Evolutionary conservation across 2,797 vertebrate species (phyloP).

Genomic region (Chlorospingus flavigularis): DNA sequence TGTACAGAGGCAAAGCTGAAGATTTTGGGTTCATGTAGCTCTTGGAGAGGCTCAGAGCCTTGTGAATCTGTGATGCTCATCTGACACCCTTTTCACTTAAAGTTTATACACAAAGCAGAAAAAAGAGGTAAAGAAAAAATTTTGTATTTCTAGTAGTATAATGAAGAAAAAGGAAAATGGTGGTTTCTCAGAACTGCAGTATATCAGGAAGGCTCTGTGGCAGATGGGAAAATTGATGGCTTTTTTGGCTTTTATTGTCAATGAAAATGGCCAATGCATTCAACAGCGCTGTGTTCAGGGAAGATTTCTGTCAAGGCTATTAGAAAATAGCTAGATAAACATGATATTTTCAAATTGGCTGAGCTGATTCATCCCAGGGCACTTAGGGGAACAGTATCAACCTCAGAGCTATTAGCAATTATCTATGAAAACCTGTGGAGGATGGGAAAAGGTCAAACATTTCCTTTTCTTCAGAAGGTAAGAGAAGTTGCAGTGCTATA

Average conservation of each 20-base stretch:
- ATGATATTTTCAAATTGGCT: not conserved
- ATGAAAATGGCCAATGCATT: not conserved
- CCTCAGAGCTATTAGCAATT: not conserved
- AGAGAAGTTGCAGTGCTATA: not conserved
- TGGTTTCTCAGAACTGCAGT: not conserved
- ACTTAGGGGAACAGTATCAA: not conserved
- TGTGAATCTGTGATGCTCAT: not conserved
- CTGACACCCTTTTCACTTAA: not conserved
- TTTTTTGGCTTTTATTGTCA: not conserved
- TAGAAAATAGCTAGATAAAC: slow-evolving; percentile 5
- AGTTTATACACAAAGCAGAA: not conserved
- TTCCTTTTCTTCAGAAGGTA: not conserved
- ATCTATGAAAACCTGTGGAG: not conserved
- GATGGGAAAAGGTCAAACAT: slow-evolving; percentile 34
- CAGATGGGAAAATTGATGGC: not conserved
- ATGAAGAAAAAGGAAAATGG: not conserved
- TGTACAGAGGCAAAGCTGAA: not conserved
- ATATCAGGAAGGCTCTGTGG: not conserved
- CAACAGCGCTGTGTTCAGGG: not conserved
- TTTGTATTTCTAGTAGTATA: not conserved
- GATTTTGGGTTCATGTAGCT: not conserved
- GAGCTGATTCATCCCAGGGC: not conserved
- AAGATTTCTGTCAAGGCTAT: not conserved
- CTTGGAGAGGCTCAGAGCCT: not conserved
- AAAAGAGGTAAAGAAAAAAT: not conserved